These are phyloP conservation scores for Okapia johnstoni DNA, from an alignment of 2,113 vertebrate species.

Conservation along the genomic window DNA sequence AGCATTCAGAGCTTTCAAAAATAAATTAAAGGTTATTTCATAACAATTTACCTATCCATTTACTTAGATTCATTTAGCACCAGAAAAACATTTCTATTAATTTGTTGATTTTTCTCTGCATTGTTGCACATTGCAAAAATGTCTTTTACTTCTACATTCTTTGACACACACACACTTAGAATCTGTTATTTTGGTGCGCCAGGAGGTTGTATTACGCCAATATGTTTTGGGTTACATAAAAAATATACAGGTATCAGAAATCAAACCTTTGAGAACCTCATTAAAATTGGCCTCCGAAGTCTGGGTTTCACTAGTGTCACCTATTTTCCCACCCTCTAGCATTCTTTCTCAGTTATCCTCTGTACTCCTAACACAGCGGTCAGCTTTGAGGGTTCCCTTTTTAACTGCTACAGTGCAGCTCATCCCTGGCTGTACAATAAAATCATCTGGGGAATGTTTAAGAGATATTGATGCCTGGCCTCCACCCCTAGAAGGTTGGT, in stretches of 20 bases:
- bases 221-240: background rate
- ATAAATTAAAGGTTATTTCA: background rate
- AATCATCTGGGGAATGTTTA: background rate
- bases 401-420: background rate
- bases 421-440: background rate
- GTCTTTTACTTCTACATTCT: conserved; percentile 53
- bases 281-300: background rate
- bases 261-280: background rate
- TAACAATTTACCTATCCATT: conserved; percentile 42
- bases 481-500: rapidly evolving
- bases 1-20: background rate
- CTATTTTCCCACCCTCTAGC: background rate
- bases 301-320: background rate
- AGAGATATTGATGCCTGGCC: background rate
- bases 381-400: background rate
- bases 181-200: conserved; percentile 35
- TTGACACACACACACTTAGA: conserved; percentile 53
- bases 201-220: background rate
- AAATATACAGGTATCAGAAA: background rate
- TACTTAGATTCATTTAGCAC: conserved; percentile 54
- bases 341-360: background rate
- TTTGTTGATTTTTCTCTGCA: conserved; percentile 62
- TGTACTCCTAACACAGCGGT: background rate
- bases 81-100: conserved; percentile 52
- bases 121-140: conserved; percentile 34